Conservation (phyloP, 2,888 invertebrate species). For the Meghimatium bilineatum region DNA sequence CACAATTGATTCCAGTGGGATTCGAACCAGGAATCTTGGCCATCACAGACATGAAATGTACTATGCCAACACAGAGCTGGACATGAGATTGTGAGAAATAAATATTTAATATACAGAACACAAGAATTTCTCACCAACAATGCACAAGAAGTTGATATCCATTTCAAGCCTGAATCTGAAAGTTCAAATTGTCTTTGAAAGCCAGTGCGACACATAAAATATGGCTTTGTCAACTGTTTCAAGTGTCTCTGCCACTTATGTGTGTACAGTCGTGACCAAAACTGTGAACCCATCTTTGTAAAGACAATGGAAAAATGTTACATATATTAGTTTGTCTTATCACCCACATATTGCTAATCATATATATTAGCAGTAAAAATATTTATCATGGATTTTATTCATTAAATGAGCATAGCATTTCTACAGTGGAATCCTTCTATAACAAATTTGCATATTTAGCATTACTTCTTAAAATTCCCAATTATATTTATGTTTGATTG, state of each 20-base stretch:
- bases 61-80: too few species aligned
- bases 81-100: background rate
- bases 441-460: too few species aligned
- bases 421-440: too few species aligned
- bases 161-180: background rate
- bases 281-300: conserved; percentile 3
- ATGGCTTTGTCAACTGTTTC: conserved; percentile 17
- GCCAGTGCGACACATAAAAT: background rate
- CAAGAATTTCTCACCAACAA: conserved; percentile 12
- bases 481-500: too few species aligned
- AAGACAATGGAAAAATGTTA: background rate
- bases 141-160: conserved; percentile 5
- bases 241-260: conserved; percentile 39
- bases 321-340: background rate
- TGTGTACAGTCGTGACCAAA: conserved; percentile 32
- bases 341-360: background rate
- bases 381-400: too few species aligned
- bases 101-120: background rate
- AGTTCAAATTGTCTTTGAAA: background rate
- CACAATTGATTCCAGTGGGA: too few species aligned
- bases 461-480: too few species aligned
- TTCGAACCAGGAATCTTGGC: too few species aligned
- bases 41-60: too few species aligned
- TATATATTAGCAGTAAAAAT: background rate
- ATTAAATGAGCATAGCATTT: too few species aligned